Conservation (phyloP, 1,140 invertebrate species). For the Solenopsis invicta region DNA sequence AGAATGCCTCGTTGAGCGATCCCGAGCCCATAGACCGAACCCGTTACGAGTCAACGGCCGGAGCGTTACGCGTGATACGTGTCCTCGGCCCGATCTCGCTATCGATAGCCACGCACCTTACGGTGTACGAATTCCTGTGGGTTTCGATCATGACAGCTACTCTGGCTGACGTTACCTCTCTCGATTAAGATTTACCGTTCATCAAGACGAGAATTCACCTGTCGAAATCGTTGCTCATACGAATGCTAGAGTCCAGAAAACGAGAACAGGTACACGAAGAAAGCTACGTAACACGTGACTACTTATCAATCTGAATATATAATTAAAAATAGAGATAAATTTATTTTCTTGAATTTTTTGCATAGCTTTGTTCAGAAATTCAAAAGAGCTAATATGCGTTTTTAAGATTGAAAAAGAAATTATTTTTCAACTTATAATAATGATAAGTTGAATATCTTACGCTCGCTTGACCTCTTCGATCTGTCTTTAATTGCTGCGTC, state of each 20-base stretch:
- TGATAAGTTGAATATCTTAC: background rate
- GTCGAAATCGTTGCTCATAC: background rate
- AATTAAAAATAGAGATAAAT: background rate
- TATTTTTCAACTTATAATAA: background rate
- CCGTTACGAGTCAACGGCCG: slow-evolving; percentile 83
- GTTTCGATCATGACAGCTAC: slow-evolving; percentile 5
- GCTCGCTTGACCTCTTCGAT: background rate
- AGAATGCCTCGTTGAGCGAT: slow-evolving; percentile 68
- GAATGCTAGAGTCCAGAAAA: background rate
- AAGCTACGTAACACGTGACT: background rate
- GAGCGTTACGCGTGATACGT: slow-evolving; percentile 59
- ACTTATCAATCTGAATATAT: background rate
- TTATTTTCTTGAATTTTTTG: background rate
- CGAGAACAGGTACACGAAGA: background rate
- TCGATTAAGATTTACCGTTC: slow-evolving; percentile 32
- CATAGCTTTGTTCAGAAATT: background rate
- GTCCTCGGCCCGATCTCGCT: slow-evolving; percentile 67
- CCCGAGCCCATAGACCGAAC: slow-evolving; percentile 73
- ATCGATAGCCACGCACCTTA: slow-evolving; percentile 68
- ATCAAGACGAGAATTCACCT: background rate
- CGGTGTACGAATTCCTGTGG: slow-evolving; percentile 65
- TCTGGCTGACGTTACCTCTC: slow-evolving; percentile 21
- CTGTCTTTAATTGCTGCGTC: background rate
- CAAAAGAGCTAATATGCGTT: background rate
- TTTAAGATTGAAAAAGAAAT: background rate